Conservation (phyloP, 1,140 invertebrate genomes). For the Megalopta genalis region DNA sequence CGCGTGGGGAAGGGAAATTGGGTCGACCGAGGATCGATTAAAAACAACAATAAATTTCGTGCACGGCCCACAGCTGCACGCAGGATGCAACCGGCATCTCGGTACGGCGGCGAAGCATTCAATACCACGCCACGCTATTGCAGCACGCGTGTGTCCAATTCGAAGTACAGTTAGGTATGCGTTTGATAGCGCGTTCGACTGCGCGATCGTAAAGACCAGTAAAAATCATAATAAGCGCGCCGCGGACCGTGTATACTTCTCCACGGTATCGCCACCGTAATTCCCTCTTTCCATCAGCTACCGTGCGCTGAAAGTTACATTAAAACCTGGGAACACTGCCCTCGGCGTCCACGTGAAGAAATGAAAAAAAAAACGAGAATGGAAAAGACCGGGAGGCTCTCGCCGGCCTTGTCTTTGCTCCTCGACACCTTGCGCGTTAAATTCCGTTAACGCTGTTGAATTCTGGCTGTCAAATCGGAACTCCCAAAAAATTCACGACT, state of each 20-base stretch:
- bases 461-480: no score
- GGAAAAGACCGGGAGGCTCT: constrained; percentile 5
- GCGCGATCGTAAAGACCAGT: constrained; percentile 45
- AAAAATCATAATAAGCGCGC: constrained; percentile 54
- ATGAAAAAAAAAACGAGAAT: constrained; percentile 5
- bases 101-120: background rate
- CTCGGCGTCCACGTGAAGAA: no score
- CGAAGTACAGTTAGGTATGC: constrained; percentile 54
- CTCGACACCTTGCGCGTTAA: background rate
- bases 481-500: no score
- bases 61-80: background rate
- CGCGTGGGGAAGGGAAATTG: background rate
- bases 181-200: constrained; percentile 47
- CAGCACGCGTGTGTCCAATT: constrained; percentile 43
- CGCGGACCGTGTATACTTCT: constrained; percentile 20
- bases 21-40: constrained; percentile 11
- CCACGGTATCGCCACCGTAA: constrained; percentile 33
- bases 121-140: constrained; percentile 15
- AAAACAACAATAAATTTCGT: constrained; percentile 21
- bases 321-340: constrained; percentile 16
- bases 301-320: constrained; percentile 33
- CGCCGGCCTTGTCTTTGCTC: constrained; percentile 4
- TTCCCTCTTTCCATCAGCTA: constrained; percentile 34
- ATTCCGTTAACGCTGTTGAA: no score
- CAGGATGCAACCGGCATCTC: background rate